Percentiles rank a stretch among this genome's conserved stretches.
Conservation (phyloP, 37 sponge, comb jelly and placozoan species). For the Dysidea cf. avara region DNA sequence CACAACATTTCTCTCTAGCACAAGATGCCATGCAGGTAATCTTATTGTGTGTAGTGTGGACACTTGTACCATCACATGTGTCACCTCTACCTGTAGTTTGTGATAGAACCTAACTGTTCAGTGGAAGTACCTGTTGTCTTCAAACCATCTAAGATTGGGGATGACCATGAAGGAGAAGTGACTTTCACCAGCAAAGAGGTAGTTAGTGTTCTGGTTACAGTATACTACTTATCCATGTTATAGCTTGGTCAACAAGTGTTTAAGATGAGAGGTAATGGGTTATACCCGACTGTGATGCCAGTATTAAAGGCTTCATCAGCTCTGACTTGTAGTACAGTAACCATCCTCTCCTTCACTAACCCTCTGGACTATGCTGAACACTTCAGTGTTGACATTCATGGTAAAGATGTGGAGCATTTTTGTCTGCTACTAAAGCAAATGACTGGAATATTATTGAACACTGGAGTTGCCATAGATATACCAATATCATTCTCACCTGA, state of each 20-base stretch:
- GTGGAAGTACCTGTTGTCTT: slow-evolving; percentile 49
- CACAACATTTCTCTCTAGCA: background rate
- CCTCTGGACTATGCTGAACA: slow-evolving; percentile 57
- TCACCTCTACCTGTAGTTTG: too few species aligned
- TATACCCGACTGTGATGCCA: slow-evolving; percentile 26
- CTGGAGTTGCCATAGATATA: slow-evolving; percentile 51
- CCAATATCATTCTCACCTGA: slow-evolving; percentile 67
- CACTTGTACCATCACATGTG: background rate
- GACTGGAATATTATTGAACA: slow-evolving; percentile 20
- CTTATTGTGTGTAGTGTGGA: background rate
- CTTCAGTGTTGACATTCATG: slow-evolving; percentile 23
- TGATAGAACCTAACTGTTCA: slow-evolving; percentile 22
- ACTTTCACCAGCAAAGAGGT: slow-evolving; percentile 64
- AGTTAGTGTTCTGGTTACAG: background rate
- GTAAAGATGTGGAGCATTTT: slow-evolving; percentile 27
- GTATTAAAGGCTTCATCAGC: slow-evolving; percentile 22
- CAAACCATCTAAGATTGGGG: slow-evolving; percentile 58
- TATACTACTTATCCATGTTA: background rate
- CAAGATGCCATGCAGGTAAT: slow-evolving; percentile 20
- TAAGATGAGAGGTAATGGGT: slow-evolving; percentile 42
- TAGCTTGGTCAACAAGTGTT: slow-evolving; percentile 66
- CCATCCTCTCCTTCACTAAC: slow-evolving; percentile 68
- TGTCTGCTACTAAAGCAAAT: slow-evolving; percentile 51
- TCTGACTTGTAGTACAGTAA: slow-evolving; percentile 34
- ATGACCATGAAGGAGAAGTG: slow-evolving; percentile 27